A percentile compares a stretch with the other conserved stretches of the same genome.
Conservation (phyloP, 2,888 invertebrate species). For the Ornithoptera alexandrae region DNA sequence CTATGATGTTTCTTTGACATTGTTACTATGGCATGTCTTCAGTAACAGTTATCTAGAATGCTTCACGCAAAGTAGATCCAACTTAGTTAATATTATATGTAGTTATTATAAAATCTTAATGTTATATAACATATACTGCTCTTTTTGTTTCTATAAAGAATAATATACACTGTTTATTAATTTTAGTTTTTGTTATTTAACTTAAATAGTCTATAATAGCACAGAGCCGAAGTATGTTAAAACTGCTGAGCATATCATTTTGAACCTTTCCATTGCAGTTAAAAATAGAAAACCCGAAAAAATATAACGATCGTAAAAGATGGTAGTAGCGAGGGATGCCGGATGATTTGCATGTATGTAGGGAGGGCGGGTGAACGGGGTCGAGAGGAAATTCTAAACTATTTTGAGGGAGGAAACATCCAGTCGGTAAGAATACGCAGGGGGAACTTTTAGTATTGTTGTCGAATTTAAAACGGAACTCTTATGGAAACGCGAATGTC, state of each 20-base stretch:
- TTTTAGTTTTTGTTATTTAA: no score
- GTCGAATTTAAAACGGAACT: conserved; percentile 29
- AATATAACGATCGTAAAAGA: conserved; percentile 54
- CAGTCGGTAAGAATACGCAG: conserved; percentile 27
- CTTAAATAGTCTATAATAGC: background rate
- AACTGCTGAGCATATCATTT: background rate
- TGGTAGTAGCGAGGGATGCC: conserved; percentile 39
- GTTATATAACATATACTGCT: no score
- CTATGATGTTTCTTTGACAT: no score
- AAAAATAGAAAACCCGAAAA: background rate
- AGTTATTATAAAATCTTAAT: no score
- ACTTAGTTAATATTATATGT: no score
- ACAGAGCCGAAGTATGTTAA: background rate
- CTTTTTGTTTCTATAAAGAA: no score
- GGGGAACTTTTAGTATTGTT: conserved; percentile 30
- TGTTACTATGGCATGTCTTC: no score
- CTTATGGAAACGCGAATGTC: conserved; percentile 12
- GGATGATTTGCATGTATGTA: conserved; percentile 56
- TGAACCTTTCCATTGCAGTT: background rate
- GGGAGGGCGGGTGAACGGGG: conserved; percentile 25
- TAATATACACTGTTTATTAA: no score
- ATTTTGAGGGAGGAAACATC: conserved; percentile 30
- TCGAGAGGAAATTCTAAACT: conserved; percentile 29
- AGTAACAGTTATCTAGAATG: no score
- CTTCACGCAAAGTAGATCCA: no score